phyloP scores from a whole-genome alignment of 2,888 invertebrate species.

The Aphodius granarius region DNA sequence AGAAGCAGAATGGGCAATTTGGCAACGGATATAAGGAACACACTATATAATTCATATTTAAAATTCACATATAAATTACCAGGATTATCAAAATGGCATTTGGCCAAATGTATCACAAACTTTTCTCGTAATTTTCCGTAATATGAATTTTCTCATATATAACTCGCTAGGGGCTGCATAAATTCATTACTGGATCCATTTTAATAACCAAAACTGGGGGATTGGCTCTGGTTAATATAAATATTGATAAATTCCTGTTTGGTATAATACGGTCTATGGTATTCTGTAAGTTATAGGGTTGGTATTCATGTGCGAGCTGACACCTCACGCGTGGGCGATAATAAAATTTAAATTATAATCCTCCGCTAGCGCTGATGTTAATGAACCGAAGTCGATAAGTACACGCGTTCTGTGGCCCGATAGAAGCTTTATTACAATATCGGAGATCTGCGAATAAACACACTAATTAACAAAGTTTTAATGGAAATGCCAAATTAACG shows the following conservation, averaged over 20 bases:
- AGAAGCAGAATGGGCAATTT: too few species aligned
- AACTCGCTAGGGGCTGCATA: neutral
- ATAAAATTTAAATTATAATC: neutral
- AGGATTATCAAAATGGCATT: too few species aligned
- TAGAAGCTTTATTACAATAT: neutral
- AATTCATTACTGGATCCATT: neutral
- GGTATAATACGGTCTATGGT: neutral
- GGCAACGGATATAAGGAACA: too few species aligned
- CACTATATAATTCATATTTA: too few species aligned
- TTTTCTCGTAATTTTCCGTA: too few species aligned
- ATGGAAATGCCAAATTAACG: neutral
- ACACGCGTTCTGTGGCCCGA: neutral
- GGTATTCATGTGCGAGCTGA: neutral
- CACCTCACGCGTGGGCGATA: neutral
- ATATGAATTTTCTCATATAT: neutral
- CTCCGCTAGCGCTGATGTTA: neutral
- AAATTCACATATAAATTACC: too few species aligned
- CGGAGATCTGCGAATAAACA: neutral
- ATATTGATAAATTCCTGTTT: neutral
- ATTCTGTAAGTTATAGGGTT: neutral
- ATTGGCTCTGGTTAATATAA: neutral
- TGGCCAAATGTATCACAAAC: too few species aligned
- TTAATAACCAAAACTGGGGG: neutral
- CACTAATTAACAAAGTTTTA: neutral
- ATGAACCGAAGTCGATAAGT: neutral